A percentile compares a stretch with the other conserved stretches of the same genome.
These are phyloP conservation scores for Parauchenoglanis punctatus DNA, from an alignment of 2,797 vertebrate genomes.

Conservation along the genomic window DNA sequence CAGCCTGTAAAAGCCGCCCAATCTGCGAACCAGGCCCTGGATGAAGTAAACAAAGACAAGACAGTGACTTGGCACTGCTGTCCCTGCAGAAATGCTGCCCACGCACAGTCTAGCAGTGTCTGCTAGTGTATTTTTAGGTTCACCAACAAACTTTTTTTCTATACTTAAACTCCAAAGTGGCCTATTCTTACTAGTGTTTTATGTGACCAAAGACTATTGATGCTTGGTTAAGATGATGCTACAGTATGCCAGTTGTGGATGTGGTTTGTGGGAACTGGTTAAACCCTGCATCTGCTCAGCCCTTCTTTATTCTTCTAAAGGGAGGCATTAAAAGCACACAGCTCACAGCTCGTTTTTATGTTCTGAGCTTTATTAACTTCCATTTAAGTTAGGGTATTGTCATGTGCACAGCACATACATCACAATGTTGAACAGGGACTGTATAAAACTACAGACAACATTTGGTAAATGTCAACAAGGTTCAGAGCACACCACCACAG, in stretches of 20 bases:
- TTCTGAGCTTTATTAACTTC: conserved; percentile 67
- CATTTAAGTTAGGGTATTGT: conserved; percentile 66
- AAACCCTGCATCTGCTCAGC: conserved; percentile 25
- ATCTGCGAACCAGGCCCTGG: conserved; percentile 42
- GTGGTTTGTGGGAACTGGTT: conserved; percentile 36
- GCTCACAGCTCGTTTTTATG: conserved; percentile 15
- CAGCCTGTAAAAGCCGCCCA: conserved; percentile 47
- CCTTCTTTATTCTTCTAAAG: conserved; percentile 33
- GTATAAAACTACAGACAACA: conserved; percentile 93
- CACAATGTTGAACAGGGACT: conserved; percentile 77
- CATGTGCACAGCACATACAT: conserved; percentile 95
- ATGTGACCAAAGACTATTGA: conserved; percentile 34
- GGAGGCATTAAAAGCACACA: conserved; percentile 50
- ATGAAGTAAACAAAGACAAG: conserved; percentile 44
- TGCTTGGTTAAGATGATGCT: conserved; percentile 28
- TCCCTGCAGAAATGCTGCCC: conserved; percentile 49
- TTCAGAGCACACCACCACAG: conserved; percentile 65
- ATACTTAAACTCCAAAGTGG: conserved; percentile 48
- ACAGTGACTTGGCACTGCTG: conserved; percentile 45
- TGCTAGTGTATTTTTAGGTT: conserved; percentile 54
- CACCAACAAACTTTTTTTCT: conserved; percentile 46
- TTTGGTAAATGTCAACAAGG: conserved; percentile 69
- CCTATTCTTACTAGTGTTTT: conserved; percentile 52
- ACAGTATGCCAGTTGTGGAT: conserved; percentile 34
- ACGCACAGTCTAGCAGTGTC: conserved; percentile 52